These are phyloP conservation scores for Danionella cerebrum DNA, from an alignment of 2,113 vertebrate species.

Conservation along the genomic window DNA sequence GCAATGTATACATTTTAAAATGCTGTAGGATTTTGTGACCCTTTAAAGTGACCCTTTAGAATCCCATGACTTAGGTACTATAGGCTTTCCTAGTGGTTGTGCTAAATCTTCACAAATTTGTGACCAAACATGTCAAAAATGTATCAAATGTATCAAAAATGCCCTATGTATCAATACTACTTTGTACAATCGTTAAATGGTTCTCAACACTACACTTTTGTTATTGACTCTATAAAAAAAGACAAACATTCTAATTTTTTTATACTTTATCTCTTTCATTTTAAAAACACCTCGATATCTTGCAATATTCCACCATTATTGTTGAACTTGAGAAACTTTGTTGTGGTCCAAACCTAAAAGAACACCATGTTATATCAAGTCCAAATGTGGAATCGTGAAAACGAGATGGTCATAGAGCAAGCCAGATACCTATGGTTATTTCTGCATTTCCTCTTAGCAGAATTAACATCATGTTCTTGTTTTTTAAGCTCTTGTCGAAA, in stretches of 20 bases:
- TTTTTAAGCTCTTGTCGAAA: constrained; percentile 1
- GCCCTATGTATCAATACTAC: no score
- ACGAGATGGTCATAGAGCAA: constrained; percentile 16
- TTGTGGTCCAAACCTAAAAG: constrained; percentile 22
- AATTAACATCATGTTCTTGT: neutral
- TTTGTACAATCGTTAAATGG: neutral
- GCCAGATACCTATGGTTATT: neutral
- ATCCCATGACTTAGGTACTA: no score
- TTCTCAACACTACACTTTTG: neutral
- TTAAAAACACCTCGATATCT: constrained; percentile 27
- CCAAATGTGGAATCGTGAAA: constrained; percentile 43
- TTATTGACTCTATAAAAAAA: neutral
- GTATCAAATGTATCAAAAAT: no score
- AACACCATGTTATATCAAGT: constrained; percentile 35
- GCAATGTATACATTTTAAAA: no score
- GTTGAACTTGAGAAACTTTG: constrained; percentile 8
- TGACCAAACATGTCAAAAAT: no score
- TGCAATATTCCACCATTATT: constrained; percentile 1
- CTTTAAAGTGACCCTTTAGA: no score
- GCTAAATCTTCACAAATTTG: no score
- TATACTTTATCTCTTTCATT: constrained; percentile 5
- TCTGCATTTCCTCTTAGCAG: constrained; percentile 8
- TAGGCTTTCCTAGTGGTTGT: no score
- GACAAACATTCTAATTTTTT: neutral
- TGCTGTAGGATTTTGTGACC: no score